Base-by-base conservation (phyloP, 2,888 invertebrate species). In the Choreutis nemorana region DNA sequence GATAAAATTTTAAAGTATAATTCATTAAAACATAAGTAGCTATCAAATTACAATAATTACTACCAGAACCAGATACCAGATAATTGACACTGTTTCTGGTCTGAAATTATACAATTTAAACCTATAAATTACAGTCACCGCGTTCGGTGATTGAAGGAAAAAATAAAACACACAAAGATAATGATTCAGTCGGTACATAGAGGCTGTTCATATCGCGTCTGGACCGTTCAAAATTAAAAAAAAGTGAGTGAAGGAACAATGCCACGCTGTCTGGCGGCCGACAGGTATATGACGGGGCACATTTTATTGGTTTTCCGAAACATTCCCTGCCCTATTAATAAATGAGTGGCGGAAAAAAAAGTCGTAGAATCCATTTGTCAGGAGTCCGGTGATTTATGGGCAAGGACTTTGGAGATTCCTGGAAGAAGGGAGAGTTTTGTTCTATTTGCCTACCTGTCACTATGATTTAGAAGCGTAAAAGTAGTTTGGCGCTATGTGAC, bases 231-330 rank as follows among this genome's bases (percentile, higher is more conserved):
- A 55, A 53, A 48, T 49, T 42, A 36, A 53, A 58, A 62, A 53
- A 50, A 51, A 50, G 18, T 18, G 42, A 41, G 44, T 43, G 39
- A 56, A 52, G 56, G 62, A 65, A 77, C 75, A 78, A 77, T 58
- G 75, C 66, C 78, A 71, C 65, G 77, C 78, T 64, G 78, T 78
- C 78, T 78, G 66, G 53, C 55, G 41, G 52, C 54, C 49, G 78
- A 75, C 78, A 78, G 78, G 78, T 78, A 78, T 77, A 75, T 78
- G 78, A 78, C 77, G 64, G 66, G 73, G 77, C 78, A 62, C 70
- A 75, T 78, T 77, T 78, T 78, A 78, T 78, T 72, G 73, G 78
- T 77, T 77, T 78, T 73, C 73, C 72, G 72, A 73, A 78, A 73
- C 73, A 75, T 77, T 73, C 77, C 55, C 63, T 62, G 68, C 55